phyloP scores from a whole-genome alignment of 2,113 vertebrate genomes.

The Chaetura pelagica region DNA sequence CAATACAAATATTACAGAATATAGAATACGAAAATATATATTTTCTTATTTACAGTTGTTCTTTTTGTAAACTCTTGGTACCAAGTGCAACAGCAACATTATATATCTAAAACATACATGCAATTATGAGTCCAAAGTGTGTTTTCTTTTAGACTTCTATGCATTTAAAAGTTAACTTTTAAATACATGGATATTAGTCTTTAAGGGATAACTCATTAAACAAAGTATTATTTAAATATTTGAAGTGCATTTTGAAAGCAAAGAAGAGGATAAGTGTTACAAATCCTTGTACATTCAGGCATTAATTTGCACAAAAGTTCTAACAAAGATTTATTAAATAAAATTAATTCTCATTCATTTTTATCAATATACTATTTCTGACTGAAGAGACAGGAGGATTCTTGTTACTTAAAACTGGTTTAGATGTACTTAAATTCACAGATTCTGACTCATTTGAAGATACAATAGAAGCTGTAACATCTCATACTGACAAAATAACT shows the following conservation, averaged over 20 bases:
- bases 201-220: background rate
- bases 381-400: background rate
- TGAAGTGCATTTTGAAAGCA: background rate
- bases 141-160: background rate
- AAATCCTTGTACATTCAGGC: background rate
- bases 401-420: background rate
- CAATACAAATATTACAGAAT: background rate
- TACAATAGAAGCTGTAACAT: background rate
- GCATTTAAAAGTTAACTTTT: background rate
- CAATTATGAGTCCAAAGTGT: background rate
- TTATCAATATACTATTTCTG: background rate
- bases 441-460: background rate
- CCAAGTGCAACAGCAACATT: background rate
- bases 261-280: background rate
- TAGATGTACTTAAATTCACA: background rate
- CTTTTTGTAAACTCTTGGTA: background rate
- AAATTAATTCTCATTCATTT: background rate
- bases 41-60: background rate
- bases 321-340: background rate
- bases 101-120: background rate
- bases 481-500: background rate
- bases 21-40: background rate
- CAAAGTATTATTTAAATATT: background rate
- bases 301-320: background rate
- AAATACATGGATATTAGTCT: background rate